Conservation (phyloP, 2,113 vertebrate species). For the Nothoprocta pentlandii region DNA sequence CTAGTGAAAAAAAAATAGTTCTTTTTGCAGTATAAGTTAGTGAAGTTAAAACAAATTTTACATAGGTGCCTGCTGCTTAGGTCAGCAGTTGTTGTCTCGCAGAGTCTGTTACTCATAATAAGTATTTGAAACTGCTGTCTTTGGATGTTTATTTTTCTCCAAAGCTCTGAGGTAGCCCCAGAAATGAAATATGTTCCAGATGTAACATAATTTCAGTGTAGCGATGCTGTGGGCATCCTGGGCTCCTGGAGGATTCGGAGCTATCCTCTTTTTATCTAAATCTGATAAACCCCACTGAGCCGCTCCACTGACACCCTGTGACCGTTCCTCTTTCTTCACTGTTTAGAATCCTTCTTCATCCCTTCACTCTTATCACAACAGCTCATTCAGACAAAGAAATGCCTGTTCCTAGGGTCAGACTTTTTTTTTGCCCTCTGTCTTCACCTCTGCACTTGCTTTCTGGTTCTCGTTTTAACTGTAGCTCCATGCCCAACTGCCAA, state of each 20-base stretch:
- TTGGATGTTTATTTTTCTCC: neutral
- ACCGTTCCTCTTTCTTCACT: slow-evolving; percentile 47
- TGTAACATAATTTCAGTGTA: neutral
- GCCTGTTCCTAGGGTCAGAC: neutral
- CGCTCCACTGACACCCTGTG: slow-evolving; percentile 38
- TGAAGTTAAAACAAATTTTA: neutral
- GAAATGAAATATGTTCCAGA: neutral
- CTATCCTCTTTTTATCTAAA: slow-evolving; percentile 57
- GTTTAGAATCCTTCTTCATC: slow-evolving; percentile 18
- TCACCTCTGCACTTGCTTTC: neutral
- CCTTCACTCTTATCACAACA: slow-evolving; percentile 13
- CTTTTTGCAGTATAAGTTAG: neutral
- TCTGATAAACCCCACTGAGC: slow-evolving; percentile 65
- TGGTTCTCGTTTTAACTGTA: neutral
- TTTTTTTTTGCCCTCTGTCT: neutral
- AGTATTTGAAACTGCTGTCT: slow-evolving; percentile 9
- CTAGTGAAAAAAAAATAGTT: neutral
- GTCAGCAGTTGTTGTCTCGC: neutral
- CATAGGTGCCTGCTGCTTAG: neutral
- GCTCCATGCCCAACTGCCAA: neutral
- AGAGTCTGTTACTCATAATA: neutral
- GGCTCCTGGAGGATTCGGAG: slow-evolving; percentile 45
- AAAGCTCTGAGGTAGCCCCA: neutral
- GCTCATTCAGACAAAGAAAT: neutral
- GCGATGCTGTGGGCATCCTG: neutral